phyloP scores from a whole-genome alignment of 2,888 invertebrate genomes.

The Thecophora atra region DNA sequence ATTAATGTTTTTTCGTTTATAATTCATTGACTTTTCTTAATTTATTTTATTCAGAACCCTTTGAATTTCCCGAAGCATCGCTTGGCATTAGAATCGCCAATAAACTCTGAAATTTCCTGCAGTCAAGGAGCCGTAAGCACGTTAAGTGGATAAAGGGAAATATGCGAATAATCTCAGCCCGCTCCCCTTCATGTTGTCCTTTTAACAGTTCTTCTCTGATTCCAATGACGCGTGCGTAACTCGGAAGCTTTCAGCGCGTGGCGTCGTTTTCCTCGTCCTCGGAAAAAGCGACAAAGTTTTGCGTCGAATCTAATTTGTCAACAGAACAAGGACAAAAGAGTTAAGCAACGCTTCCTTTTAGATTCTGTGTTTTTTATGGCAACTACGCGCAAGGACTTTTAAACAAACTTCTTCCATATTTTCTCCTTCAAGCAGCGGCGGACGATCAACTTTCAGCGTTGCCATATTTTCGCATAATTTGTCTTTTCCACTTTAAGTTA shows the following conservation, averaged over 20 bases:
- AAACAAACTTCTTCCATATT: background rate
- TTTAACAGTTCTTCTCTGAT: background rate
- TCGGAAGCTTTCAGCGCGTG: background rate
- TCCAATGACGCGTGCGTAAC: slow-evolving; percentile 20
- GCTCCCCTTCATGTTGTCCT: background rate
- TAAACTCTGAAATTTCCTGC: background rate
- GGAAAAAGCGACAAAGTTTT: slow-evolving; percentile 28
- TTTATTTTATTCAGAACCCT: background rate
- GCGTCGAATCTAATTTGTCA: slow-evolving; percentile 29
- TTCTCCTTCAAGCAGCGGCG: background rate
- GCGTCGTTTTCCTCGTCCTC: no score
- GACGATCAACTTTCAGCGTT: slow-evolving; percentile 17
- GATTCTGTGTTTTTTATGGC: background rate
- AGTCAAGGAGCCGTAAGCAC: slow-evolving; percentile 16
- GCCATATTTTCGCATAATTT: slow-evolving; percentile 26
- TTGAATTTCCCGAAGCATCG: background rate
- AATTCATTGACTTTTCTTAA: background rate
- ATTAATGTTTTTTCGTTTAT: no score
- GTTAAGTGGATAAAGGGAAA: slow-evolving; percentile 29
- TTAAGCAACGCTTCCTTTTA: background rate
- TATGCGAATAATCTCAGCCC: slow-evolving; percentile 27
- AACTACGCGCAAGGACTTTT: background rate
- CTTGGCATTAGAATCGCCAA: background rate
- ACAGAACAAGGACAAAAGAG: slow-evolving; percentile 20
- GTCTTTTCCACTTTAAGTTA: slow-evolving; percentile 19